Conservation (phyloP, 2,888 invertebrate genomes). For the Archaeoteleia sp. region DNA sequence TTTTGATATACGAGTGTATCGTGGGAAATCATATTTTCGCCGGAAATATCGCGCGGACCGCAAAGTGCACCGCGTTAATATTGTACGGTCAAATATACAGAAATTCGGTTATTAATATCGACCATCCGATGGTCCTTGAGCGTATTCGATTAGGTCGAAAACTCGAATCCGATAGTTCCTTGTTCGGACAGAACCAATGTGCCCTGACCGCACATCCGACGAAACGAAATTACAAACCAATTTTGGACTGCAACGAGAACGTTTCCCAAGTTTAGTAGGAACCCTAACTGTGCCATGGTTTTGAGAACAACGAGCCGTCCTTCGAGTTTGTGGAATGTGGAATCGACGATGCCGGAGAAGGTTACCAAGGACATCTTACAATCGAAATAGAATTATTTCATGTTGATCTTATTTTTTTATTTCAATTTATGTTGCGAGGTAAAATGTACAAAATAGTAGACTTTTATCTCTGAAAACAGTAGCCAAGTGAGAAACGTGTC, state of each 20-base stretch:
- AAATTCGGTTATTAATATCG: conserved; percentile 56
- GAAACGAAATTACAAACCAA: conserved; percentile 71
- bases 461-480: too few species aligned
- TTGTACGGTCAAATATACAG: conserved; percentile 47
- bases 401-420: too few species aligned
- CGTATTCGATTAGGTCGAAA: conserved; percentile 61
- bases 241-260: conserved; percentile 56
- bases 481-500: too few species aligned
- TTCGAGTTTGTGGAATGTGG: conserved; percentile 35
- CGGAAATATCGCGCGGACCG: neutral
- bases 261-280: conserved; percentile 56
- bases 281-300: conserved; percentile 27
- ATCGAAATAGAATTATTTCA: conserved; percentile 15
- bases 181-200: conserved; percentile 57
- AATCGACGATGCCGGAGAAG: neutral
- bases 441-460: too few species aligned
- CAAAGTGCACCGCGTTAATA: conserved; percentile 21
- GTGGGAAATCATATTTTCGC: conserved; percentile 33
- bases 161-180: conserved; percentile 62
- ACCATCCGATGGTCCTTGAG: conserved; percentile 51
- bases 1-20: conserved; percentile 42
- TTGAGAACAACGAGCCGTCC: conserved; percentile 37
- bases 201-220: conserved; percentile 56
- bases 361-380: conserved; percentile 14
- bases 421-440: too few species aligned